Percentiles rank a stretch among this genome's conserved stretches.
phyloP scores from a whole-genome alignment of 2,113 vertebrate species.

The Turnix velox region DNA sequence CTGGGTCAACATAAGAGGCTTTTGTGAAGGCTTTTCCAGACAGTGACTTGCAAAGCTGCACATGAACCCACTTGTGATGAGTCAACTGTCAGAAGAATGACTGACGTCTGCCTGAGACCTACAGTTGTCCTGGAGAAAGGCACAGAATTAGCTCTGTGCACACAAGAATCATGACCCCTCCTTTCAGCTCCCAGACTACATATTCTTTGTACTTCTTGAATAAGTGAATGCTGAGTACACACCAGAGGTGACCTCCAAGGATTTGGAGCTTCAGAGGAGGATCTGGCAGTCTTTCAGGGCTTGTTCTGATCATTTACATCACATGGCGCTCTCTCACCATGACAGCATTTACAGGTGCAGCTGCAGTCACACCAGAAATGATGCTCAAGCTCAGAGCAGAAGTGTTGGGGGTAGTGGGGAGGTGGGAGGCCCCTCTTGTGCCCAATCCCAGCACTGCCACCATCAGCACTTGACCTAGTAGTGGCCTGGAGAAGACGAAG shows the following conservation, averaged over 20 bases:
- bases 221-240: neutral
- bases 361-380: accelerated
- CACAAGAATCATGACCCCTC: neutral
- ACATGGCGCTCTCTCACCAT: accelerated
- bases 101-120: neutral
- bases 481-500: accelerated
- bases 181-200: neutral
- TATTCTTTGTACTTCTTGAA: neutral
- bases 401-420: neutral
- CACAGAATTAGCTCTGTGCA: accelerated
- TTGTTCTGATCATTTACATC: neutral
- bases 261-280: neutral
- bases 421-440: accelerated
- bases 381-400: neutral
- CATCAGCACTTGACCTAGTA: neutral
- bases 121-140: neutral
- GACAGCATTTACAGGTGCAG: neutral
- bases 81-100: neutral
- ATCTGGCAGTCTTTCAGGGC: neutral
- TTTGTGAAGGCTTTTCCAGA: neutral
- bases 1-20: neutral
- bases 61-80: neutral
- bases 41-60: neutral
- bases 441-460: neutral
- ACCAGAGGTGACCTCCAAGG: neutral